phyloP scores from a whole-genome alignment of 35 echinoderm and acorn worm genomes.

The Lytechinus pictus region DNA sequence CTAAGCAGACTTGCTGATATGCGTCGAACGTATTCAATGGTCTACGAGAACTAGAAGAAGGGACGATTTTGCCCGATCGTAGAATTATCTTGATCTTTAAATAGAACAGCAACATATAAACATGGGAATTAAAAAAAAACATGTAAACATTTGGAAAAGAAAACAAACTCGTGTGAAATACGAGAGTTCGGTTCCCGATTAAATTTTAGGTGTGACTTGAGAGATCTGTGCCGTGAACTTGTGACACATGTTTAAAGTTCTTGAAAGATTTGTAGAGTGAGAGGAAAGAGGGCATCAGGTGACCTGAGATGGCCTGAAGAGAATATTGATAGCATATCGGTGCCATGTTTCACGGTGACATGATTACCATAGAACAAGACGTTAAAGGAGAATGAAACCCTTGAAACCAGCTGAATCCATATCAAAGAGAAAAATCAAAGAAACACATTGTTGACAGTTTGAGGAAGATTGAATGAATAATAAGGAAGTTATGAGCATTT shows the following conservation, averaged over 20 bases:
- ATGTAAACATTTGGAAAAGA: neutral
- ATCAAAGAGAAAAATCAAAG: too few relatives aligned
- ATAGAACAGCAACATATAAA: neutral
- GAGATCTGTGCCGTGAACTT: neutral
- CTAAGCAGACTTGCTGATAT: neutral
- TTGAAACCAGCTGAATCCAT: too few relatives aligned
- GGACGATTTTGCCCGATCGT: neutral
- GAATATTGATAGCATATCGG: neutral
- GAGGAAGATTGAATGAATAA: too few relatives aligned
- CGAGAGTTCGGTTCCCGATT: neutral
- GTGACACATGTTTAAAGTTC: neutral
- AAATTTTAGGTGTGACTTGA: neutral
- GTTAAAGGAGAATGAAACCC: too few relatives aligned
- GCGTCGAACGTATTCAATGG: neutral
- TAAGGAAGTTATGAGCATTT: too few relatives aligned
- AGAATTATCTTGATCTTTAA: neutral
- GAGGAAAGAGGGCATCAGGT: neutral
- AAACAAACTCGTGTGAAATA: neutral
- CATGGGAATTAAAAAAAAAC: neutral
- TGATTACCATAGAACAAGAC: neutral
- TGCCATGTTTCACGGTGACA: neutral
- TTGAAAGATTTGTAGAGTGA: slow-evolving; percentile 5
- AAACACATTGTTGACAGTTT: too few relatives aligned
- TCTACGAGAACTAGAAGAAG: neutral
- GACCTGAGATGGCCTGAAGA: neutral